Conservation (phyloP, 2,113 vertebrate species). For the Saccopteryx bilineata region DNA sequence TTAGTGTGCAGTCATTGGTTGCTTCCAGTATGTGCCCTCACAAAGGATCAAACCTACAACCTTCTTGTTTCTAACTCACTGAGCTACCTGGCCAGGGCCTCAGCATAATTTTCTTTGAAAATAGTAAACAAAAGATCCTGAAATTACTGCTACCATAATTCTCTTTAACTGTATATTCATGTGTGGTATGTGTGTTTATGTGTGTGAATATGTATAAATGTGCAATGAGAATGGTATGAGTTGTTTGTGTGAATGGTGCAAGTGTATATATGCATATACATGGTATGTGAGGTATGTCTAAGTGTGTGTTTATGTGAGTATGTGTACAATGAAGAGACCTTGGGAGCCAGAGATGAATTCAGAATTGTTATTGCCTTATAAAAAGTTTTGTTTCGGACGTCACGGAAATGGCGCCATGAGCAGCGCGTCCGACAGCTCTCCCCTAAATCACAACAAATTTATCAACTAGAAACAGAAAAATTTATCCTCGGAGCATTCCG, state of each 20-base stretch:
- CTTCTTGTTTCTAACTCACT: no score
- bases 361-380: not conserved
- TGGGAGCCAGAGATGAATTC: conserved; percentile 32
- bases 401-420: no score
- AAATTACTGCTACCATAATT: not conserved
- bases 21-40: no score
- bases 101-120: not conserved
- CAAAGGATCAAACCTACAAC: no score
- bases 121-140: not conserved
- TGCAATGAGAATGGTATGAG: not conserved
- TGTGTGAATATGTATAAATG: not conserved
- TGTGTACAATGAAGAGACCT: not conserved
- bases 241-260: not conserved
- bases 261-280: not conserved
- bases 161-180: not conserved
- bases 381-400: not conserved
- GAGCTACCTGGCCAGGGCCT: no score
- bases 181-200: not conserved
- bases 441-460: no score
- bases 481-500: no score
- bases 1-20: no score
- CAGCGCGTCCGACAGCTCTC: no score
- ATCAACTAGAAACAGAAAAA: no score
- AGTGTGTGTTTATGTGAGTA: not conserved
- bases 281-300: not conserved